Percentiles rank a stretch among this genome's conserved stretches.
phyloP scores from a whole-genome alignment of 2,888 invertebrate genomes.

The Leptinotarsa juncta region DNA sequence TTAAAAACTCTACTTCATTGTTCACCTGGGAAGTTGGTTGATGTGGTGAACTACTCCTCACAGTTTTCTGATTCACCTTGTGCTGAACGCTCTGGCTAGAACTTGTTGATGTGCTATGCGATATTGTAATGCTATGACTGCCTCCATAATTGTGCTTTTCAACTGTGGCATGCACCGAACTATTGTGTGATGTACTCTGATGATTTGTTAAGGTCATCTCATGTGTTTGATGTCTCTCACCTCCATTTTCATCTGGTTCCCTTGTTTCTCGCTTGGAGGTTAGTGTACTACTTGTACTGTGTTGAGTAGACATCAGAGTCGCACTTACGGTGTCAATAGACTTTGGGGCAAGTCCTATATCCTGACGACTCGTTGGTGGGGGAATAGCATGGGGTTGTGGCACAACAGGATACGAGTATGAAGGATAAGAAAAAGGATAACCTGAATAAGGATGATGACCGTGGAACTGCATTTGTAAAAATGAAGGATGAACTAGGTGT shows the following conservation, averaged over 20 bases:
- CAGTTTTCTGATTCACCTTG: constrained; percentile 64
- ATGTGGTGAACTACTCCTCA: constrained; percentile 62
- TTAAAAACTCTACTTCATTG: not conserved
- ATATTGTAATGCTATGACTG: constrained; percentile 73
- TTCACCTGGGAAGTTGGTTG: constrained; percentile 52
- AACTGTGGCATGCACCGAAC: constrained; percentile 74
- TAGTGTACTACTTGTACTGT: constrained; percentile 78
- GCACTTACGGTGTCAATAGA: constrained; percentile 71
- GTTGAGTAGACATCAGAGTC: constrained; percentile 76
- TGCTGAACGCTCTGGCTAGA: constrained; percentile 73
- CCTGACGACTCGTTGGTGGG: constrained; percentile 67
- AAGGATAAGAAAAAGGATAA: constrained; percentile 77
- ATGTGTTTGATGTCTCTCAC: constrained; percentile 73
- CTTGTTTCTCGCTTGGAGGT: constrained; percentile 75
- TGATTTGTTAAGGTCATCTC: constrained; percentile 76
- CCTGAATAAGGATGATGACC: constrained; percentile 75
- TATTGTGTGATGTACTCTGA: constrained; percentile 74
- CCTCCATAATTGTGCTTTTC: constrained; percentile 71
- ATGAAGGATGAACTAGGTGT: constrained; percentile 75
- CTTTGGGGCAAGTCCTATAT: constrained; percentile 53
- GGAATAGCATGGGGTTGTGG: constrained; percentile 82
- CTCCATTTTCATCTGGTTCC: constrained; percentile 59
- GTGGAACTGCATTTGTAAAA: constrained; percentile 73
- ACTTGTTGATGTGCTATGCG: constrained; percentile 76
- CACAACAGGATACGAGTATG: constrained; percentile 80